Base-by-base conservation (phyloP, 2,113 vertebrate species). In the Amazona guildingii region DNA sequence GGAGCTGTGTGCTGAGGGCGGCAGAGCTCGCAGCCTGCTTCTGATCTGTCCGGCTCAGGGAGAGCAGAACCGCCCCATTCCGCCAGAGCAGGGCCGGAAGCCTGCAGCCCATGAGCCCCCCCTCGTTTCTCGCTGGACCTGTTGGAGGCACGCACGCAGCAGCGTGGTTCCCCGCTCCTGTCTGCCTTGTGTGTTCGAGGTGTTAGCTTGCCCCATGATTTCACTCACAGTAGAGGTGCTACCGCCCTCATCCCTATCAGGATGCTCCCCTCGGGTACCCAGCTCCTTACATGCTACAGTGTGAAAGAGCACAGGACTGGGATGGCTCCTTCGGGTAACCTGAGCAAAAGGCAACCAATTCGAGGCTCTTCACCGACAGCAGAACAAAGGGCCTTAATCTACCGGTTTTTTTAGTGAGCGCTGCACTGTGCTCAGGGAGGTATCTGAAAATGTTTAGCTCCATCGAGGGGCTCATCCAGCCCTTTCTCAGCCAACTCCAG, bases 71-170 rank as follows among this genome's bases (percentile, higher is more conserved):
- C 19, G 7, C 17, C 44, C 44, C 44, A 18, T 18, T 44, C 44
- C 17, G 8, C 17, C 44, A 44, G 44, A 44, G 17, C 44, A 44
- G 44, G 44, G 44, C 44, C 18, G 44, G 44, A 44, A 44, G 44
- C 44, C 44, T 44, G 44, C 44, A 37, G 17, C 44, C 44, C 46
- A 21, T 48, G 46, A 48, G 46, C 46, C 46, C 21, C 46, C 46
- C 20, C 46, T 23, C 46, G 23, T 48, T 48, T 54, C 52, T 54
- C 28, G 10, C 28, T 31, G 28, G 52, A 54, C 28, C 16, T 2
- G 1, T 0, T 29, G 61, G 61, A 61, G 33, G 23, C 27, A 44
- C 5, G 3, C 2, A 10, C 2, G 4, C 7, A 1, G 74, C 1
- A 0, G 35, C 49, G 33, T 2, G 7, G 64, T 13, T 83, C 49